phyloP scores from a whole-genome alignment of 1,140 invertebrate genomes.

The Pteromalus puparum region DNA sequence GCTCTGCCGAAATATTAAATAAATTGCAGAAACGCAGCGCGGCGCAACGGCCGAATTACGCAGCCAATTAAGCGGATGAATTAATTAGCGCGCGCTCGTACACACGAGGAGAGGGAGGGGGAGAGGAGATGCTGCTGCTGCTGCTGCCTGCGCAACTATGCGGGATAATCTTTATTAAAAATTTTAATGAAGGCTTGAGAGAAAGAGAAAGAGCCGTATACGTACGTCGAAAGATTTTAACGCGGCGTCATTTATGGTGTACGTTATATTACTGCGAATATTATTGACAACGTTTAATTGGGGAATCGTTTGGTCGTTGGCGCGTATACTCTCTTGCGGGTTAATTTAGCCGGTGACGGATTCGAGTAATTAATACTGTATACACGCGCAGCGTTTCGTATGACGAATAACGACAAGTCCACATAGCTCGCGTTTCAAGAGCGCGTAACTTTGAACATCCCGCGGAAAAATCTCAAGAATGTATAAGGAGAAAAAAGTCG shows the following conservation, averaged over 20 bases:
- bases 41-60: constrained; percentile 28
- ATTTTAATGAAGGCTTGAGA: constrained; percentile 4
- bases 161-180: constrained; percentile 21
- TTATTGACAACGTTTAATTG: too few species aligned
- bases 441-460: background rate
- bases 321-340: too few species aligned
- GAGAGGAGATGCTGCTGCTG: background rate
- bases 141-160: background rate
- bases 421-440: too few species aligned
- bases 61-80: constrained; percentile 39
- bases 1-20: constrained; percentile 31
- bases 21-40: constrained; percentile 2
- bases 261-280: background rate
- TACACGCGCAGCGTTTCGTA: too few species aligned
- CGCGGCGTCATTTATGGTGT: background rate
- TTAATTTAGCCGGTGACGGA: too few species aligned
- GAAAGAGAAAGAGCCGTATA: too few species aligned
- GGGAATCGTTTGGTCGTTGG: too few species aligned
- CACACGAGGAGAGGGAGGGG: background rate
- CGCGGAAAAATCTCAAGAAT: background rate
- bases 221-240: constrained; percentile 10
- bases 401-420: too few species aligned
- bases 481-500: background rate
- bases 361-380: too few species aligned
- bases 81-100: constrained; percentile 25